Evolutionary conservation across 2,113 vertebrate genomes (phyloP), one percentile per base, ranked within the genome.

Genomic region (Lipophrys pholis): DNA sequence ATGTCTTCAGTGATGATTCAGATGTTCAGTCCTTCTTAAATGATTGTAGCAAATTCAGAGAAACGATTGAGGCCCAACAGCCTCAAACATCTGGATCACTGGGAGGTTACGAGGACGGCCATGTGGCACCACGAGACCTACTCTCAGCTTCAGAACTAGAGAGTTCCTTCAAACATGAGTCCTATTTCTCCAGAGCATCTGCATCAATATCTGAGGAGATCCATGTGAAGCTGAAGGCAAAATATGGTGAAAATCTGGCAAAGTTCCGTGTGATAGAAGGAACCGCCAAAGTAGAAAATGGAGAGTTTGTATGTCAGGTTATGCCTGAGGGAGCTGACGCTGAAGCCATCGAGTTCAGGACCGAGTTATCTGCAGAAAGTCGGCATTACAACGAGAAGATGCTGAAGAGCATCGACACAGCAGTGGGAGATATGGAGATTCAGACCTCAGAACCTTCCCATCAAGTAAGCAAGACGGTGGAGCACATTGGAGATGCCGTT

Each of bases 121-220:
- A 0, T 0, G 21, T 57, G 12, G 72, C 53, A 14, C 2, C 0
- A 5, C 16, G 1, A n/a, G 78, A 83, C 41, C 0, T 83, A 9
- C 62, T 1, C 7, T 75, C 66, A 43, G 73, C 65, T 49, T 15
- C 45, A 9, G 42, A 71, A 16, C 9, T 67, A 12, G 81, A 86
- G 15, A 67, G 60, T 14, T 69, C 81, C 7, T 69, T 86, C 41
- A 80, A 63, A 67, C 70, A 56, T n/a, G 69, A 67, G 39, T 77
- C 81, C 0, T 72, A 81, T 69, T 83, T 43, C 14, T 77, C 54
- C 0, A 74, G 78, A 11, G 6, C 5, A 9, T 52, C 42, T n/a
- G 43, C 36, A 10, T 16, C 6, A 6, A n/a, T 21, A 0, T 0
- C 60, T 53, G 17, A 74, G 42, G 38, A 81, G 0, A 17, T 86